These are phyloP conservation scores for Platynereis dumerilii DNA, from an alignment of 2,888 invertebrate species.

Conservation along the genomic window DNA sequence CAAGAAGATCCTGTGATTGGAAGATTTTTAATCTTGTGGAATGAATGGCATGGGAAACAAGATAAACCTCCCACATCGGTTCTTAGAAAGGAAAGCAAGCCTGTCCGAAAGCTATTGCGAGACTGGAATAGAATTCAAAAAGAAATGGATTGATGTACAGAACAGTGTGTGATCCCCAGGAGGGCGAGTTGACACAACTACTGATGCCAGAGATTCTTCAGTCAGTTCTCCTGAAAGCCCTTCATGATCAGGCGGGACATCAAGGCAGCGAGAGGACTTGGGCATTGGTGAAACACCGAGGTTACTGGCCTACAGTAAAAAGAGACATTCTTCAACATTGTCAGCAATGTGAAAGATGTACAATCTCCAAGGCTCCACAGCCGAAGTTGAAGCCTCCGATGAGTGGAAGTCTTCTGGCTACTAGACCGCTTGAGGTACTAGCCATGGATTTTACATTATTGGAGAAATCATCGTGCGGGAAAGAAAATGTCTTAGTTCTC, in stretches of 20 bases:
- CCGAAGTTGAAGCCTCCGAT: too few species aligned
- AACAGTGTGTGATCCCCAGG: background rate
- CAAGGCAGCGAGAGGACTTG: constrained; percentile 1
- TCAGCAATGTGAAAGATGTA: too few species aligned
- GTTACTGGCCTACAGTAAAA: too few species aligned
- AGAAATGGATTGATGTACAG: background rate
- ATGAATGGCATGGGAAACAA: too few species aligned
- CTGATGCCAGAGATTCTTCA: background rate
- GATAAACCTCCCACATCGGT: background rate
- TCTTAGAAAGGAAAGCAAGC: background rate
- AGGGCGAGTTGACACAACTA: background rate
- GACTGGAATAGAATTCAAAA: background rate
- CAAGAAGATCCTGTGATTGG: background rate
- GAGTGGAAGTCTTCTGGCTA: too few species aligned
- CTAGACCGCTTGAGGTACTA: too few species aligned
- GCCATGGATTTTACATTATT: too few species aligned
- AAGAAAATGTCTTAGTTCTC: too few species aligned
- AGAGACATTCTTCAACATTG: too few species aligned
- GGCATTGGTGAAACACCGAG: background rate
- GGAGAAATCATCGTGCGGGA: too few species aligned
- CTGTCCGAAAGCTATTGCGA: background rate
- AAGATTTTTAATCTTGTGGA: background rate
- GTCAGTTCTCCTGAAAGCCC: background rate
- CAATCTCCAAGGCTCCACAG: too few species aligned
- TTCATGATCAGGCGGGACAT: background rate